Base-by-base conservation (phyloP, 2,797 vertebrate genomes). In the Molothrus aeneus region DNA sequence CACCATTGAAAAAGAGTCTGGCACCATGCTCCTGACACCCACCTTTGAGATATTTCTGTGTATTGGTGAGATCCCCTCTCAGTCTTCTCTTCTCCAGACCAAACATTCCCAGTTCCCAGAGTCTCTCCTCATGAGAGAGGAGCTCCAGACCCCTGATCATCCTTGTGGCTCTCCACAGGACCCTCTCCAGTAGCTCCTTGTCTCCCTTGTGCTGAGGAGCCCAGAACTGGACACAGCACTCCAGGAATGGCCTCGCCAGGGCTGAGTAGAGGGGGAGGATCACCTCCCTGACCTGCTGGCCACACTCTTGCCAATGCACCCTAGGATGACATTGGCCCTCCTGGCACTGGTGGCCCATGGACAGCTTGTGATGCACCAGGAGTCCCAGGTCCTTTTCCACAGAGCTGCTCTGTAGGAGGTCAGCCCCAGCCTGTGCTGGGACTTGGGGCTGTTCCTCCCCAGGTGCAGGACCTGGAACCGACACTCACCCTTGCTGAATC, bases 21-120 rank as follows among this genome's bases (percentile, higher is more conserved):
- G 20, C 25, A 15, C 7, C 45, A 47, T 22, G 0, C 2, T 17
- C 17, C 16, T 73, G 25, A 1, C 14, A 16, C 1, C 2, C 1
- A 2, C 24, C 11, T 2, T 9, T 26, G 25, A 60, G 8, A 26
- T 34, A 2, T 60, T 68, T 31, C 6, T 8, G 2, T 31, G 7
- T 4, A 11, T 28, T 17, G 20, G 12, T 38, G 11, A 51, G 16
- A n/a, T 45, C 13, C 9, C 17, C 9, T 59, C n/a, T 87, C 36
- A 51, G 24, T 36, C 17, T 42, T 54, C 16, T n/a, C n/a, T 28
- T 2, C 48, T 50, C 26, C 48, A 28, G 48, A 15, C 15, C 26
- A 50, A 4, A 50, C 17, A 60, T 4, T 1, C 11, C 45, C 40
- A 60, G 14, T 3, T 73, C 25, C 20, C 1, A 1, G 3, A 59